Base-by-base conservation (phyloP, 2,113 vertebrate genomes). In the Nerophis lumbriciformis region DNA sequence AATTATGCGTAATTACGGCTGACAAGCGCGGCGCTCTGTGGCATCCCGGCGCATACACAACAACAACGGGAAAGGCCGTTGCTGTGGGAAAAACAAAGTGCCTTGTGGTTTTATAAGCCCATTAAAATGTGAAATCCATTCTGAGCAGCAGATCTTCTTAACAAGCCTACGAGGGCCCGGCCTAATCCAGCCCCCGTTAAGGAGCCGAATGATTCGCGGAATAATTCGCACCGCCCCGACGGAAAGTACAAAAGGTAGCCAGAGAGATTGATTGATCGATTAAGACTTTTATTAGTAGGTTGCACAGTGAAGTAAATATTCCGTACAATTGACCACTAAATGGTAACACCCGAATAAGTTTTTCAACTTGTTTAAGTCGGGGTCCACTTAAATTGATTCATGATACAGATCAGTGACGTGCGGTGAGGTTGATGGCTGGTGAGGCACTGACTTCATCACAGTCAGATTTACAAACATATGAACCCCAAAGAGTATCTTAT, bases 91-190 rank as follows among this genome's bases (percentile, higher is more conserved):
- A 71, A 82, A 72, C 65, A 66, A 66, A 71, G 66, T 71, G 66
- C 70, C 77, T 68, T 67, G 71, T 74, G 70, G 72, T 69, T 76
- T 65, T 59, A 76, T 77, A 83, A 83, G 71, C 75, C 61, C 72
- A 79, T 87, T 81, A 83, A 77, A 57, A 73, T 71, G 63, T 75
- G 68, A 83, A 82, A 86, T 82, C 80, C 78, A 76, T 77, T 84
- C 73, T 66, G 66, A 85, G 80, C 76, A 78, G 42, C 48, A 61
- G 69, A 65, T 53, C 56, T 59, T 65, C 66, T 80, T 77, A 75
- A 62, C 63, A 71, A 61, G 37, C 63, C 69, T 57, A 69, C 53
- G 8, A 73, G 68, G 73, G 11, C 52, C 67, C 52, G 5, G 10
- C 16, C 7, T 80, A 77, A 80, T 83, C 77, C 79, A 63, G 74